A percentile compares a stretch with the other conserved stretches of the same genome.
Evolutionary conservation across 1,140 invertebrate genomes (phyloP).

Genomic region (Leptinotarsa texana): DNA sequence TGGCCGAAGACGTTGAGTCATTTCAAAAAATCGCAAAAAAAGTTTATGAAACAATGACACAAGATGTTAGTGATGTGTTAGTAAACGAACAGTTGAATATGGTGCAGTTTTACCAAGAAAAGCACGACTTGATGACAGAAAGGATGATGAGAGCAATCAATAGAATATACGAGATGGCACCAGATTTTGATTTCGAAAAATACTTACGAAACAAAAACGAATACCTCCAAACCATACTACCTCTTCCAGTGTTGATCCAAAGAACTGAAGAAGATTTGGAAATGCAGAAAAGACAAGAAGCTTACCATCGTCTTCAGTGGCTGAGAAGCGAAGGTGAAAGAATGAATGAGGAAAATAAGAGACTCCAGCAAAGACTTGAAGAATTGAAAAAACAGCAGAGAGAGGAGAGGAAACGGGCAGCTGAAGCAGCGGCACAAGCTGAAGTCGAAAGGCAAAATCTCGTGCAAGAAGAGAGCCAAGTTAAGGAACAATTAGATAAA

Average conservation of each 20-base stretch:
- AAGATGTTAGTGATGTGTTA: slow-evolving; percentile 53
- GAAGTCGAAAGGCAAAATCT: slow-evolving; percentile 30
- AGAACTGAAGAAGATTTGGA: slow-evolving; percentile 27
- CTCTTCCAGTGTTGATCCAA: slow-evolving; percentile 37
- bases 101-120: slow-evolving; percentile 44
- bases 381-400: slow-evolving; percentile 32
- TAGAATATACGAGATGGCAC: slow-evolving; percentile 45
- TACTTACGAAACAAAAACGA: slow-evolving; percentile 39
- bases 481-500: slow-evolving; percentile 33
- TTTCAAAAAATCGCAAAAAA: slow-evolving; percentile 48
- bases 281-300: slow-evolving; percentile 36
- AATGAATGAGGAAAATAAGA: slow-evolving; percentile 38
- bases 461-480: slow-evolving; percentile 31
- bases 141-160: slow-evolving; percentile 48
- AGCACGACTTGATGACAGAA: slow-evolving; percentile 36
- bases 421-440: slow-evolving; percentile 24
- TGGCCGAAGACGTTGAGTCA: slow-evolving; percentile 44
- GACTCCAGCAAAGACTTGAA: slow-evolving; percentile 33
- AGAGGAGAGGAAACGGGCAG: slow-evolving; percentile 22
- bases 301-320: slow-evolving; percentile 42
- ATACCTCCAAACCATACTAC: slow-evolving; percentile 43
- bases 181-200: slow-evolving; percentile 50
- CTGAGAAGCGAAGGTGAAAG: slow-evolving; percentile 39
- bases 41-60: slow-evolving; percentile 53
- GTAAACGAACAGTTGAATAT: slow-evolving; percentile 53